A percentile compares a stretch with the other conserved stretches of the same genome.
Conservation (phyloP, 2,797 vertebrate species). For the Enoplosus armatus region DNA sequence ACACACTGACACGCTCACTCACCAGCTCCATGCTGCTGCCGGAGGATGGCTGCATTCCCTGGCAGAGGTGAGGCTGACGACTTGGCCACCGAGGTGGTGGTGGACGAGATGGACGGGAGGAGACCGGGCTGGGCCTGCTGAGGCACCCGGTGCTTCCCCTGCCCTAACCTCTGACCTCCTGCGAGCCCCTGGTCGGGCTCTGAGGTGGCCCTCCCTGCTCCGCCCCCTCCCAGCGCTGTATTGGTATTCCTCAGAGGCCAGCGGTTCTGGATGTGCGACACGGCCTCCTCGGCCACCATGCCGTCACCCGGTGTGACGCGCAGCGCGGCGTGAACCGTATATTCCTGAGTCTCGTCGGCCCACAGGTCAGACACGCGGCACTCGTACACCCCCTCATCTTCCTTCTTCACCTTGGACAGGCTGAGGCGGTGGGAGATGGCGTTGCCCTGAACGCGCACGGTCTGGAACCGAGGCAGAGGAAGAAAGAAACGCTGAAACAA, state of each 20-base stretch:
- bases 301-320: slow-evolving; percentile 87
- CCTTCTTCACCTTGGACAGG: slow-evolving; percentile 90
- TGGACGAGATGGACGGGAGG: slow-evolving; percentile 70
- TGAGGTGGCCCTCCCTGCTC: slow-evolving; percentile 71
- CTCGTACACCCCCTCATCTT: slow-evolving; percentile 93
- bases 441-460: slow-evolving; percentile 94
- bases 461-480: slow-evolving; percentile 79
- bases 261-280: slow-evolving; percentile 93
- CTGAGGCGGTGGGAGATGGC: slow-evolving; percentile 95
- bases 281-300: slow-evolving; percentile 93
- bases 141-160: slow-evolving; percentile 74
- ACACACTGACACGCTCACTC: too few relatives aligned
- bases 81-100: slow-evolving; percentile 71
- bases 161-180: slow-evolving; percentile 49
- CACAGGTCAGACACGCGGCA: slow-evolving; percentile 94
- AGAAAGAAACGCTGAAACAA: slow-evolving; percentile 4
- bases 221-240: slow-evolving; percentile 57
- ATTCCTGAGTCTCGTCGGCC: slow-evolving; percentile 92
- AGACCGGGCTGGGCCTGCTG: slow-evolving; percentile 69
- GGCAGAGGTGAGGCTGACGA: slow-evolving; percentile 87
- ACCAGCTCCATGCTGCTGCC: slow-evolving; percentile 90
- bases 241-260: slow-evolving; percentile 86
- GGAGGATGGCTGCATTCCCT: slow-evolving; percentile 85
- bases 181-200: slow-evolving; percentile 66
- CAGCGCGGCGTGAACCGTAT: slow-evolving; percentile 90